Conservation (phyloP, 2,797 vertebrate species). For the Schizothorax lantsangensis region DNA sequence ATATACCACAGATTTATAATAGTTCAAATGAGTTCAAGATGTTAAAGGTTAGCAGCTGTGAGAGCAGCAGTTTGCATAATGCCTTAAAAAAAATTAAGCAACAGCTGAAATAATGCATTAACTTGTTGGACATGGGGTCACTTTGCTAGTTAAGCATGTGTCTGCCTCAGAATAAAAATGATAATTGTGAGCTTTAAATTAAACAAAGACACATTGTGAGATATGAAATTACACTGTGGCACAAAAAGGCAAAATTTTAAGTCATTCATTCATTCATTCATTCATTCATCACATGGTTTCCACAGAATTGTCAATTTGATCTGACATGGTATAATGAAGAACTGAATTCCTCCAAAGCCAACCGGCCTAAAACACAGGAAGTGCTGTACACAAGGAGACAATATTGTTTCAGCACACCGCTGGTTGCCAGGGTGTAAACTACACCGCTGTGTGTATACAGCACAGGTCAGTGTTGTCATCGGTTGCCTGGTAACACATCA, state of each 20-base stretch:
- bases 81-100: background rate
- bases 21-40: background rate
- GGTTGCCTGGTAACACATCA: conserved; percentile 41
- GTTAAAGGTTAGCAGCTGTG: conserved; percentile 11
- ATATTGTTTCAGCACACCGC: background rate
- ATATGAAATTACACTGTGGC: too few species aligned
- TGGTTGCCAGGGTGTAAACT: conserved; percentile 12
- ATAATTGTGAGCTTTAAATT: too few species aligned
- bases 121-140: background rate
- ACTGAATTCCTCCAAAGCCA: conserved; percentile 27
- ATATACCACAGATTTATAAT: background rate
- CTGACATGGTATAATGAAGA: background rate
- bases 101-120: background rate
- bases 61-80: conserved; percentile 6
- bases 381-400: conserved; percentile 29
- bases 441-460: conserved; percentile 13
- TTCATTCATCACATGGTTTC: background rate
- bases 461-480: conserved; percentile 39
- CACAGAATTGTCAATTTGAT: background rate
- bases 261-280: background rate
- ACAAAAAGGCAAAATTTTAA: too few species aligned
- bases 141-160: background rate
- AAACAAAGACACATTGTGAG: too few species aligned
- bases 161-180: background rate
- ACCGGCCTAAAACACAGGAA: conserved; percentile 50